Evolutionary conservation across 2,113 vertebrate species (phyloP).

Genomic region (Lepus americanus): DNA sequence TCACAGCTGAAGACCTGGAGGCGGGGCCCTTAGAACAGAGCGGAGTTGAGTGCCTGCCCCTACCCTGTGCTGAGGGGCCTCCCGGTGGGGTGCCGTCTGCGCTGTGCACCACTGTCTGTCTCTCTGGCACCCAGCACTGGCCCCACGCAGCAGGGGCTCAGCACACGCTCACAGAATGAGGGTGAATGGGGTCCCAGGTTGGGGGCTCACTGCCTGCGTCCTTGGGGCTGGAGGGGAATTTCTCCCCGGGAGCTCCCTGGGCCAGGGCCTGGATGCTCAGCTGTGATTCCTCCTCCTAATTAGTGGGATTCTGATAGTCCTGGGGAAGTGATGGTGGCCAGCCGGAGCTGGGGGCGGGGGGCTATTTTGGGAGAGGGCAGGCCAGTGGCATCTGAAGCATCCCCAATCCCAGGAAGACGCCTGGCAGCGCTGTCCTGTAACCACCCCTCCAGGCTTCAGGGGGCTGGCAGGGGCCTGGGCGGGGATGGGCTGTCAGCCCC

Average conservation of each 20-base stretch:
- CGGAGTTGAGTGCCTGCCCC: neutral
- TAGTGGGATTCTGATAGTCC: neutral
- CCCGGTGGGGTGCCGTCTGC: neutral
- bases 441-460: neutral
- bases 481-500: neutral
- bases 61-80: neutral
- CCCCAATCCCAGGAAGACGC: neutral
- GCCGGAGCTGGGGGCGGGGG: neutral
- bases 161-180: neutral
- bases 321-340: neutral
- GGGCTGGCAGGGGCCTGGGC: neutral
- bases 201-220: neutral
- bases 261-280: neutral
- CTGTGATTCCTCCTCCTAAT: neutral
- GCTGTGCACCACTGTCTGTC: neutral
- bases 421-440: neutral
- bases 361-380: conserved; percentile 28
- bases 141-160: neutral
- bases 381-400: neutral
- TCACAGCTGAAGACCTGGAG: conserved; percentile 17
- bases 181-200: neutral
- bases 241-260: neutral
- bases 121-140: neutral
- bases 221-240: neutral
- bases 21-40: neutral